phyloP scores from a whole-genome alignment of 1,140 invertebrate species.

The Muscidifurax raptorellus region DNA sequence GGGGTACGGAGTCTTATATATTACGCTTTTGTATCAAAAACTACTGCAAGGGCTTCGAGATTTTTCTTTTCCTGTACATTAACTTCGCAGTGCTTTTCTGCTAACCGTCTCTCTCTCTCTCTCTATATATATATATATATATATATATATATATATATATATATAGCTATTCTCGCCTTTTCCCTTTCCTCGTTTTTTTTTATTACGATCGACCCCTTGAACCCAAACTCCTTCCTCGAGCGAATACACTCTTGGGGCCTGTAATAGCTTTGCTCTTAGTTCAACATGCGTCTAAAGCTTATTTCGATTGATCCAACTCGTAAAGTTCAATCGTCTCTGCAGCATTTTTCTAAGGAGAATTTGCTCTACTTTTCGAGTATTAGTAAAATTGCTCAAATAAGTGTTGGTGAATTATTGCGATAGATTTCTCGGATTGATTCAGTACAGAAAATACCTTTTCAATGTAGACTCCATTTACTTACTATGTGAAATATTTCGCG shows the following conservation, averaged over 20 bases:
- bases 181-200: conserved; percentile 17
- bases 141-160: too few species aligned
- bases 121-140: too few species aligned
- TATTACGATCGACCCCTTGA: background rate
- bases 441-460: too few species aligned
- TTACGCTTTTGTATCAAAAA: too few species aligned
- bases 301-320: conserved; percentile 41
- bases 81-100: background rate
- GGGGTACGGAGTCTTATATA: too few species aligned
- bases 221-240: conserved; percentile 27
- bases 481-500: too few species aligned
- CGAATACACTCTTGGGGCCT: conserved; percentile 21
- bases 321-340: conserved; percentile 28
- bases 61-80: conserved; percentile 25
- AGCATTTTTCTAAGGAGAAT: background rate
- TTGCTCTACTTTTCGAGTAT: background rate
- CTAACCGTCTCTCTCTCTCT: too few species aligned
- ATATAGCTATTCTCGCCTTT: background rate
- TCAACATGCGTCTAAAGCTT: conserved; percentile 40
- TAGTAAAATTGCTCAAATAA: background rate
- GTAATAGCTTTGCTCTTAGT: conserved; percentile 36
- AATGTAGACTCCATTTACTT: too few species aligned
- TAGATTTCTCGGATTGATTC: too few species aligned
- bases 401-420: too few species aligned
- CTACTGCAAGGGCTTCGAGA: background rate